Evolutionary conservation across 2,113 vertebrate genomes (phyloP), one percentile per base, ranked within the genome.

Genomic region (Triplophysa tibetana): DNA sequence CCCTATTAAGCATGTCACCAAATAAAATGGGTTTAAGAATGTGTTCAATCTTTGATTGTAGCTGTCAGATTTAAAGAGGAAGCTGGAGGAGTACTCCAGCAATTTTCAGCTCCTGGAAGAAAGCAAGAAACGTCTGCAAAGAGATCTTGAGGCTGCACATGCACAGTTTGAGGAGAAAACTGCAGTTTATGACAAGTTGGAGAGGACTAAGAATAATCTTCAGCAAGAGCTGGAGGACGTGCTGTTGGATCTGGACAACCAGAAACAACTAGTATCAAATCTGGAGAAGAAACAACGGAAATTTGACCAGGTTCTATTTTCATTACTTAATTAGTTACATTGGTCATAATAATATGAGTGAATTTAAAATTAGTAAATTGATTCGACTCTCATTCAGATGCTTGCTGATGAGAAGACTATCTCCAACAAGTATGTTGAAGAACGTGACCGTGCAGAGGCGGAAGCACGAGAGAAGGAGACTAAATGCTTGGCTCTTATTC

Each of bases 261-360:
- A 99, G 89, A 93, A 97, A 54, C 96, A 98, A 84, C 92, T 96
- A 1, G 97, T 99, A 74, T 98, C 97, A 88, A 96, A 89, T 89
- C 85, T 99, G 88, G 97, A 99, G 88, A 99, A 99, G 91, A 99
- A 98, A 75, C 97, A 99, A 91, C 98, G 96, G 92, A 99, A 98
- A 87, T 99, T 99, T 85, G 97, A 99, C 86, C 97, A 99, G 96
- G 97, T 96, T 13, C 6, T 0, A 38, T 38, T 38, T 38, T 38
- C 33, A 38, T 38, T 33, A 5, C 33, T 33, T 33, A 33, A 33
- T 33, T 33, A 5, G 33, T 33, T 33, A 33, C 33, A 33, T 6
- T 33, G 33, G 33, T 33, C 33, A 5, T 33, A 33, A 33, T 33
- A 33, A 33, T 33, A 5, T 7, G 4, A 33, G 33, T 33, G 33